Evolutionary conservation across 2,797 vertebrate genomes (phyloP), one percentile per base, ranked within the genome.

Genomic region (Geotrypetes seraphini): DNA sequence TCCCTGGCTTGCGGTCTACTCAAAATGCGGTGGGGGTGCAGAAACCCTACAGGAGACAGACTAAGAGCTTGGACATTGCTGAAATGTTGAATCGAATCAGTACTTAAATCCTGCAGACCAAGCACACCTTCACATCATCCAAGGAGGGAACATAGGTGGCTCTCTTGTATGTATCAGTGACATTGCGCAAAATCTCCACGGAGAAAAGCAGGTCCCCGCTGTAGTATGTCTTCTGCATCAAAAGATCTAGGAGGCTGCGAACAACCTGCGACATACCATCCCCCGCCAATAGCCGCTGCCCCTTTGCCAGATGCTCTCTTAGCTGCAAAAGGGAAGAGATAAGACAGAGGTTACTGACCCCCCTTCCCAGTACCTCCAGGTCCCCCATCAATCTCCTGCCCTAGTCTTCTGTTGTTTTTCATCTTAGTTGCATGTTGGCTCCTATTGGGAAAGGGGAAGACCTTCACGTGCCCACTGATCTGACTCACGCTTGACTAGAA

Each of bases 81-180:
- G n/a, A n/a, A n/a, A n/a, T n/a, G n/a, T n/a, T n/a, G n/a, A n/a
- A n/a, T n/a, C n/a, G 5, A 25, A 12, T 35, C 20, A 35, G 20
- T 24, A 12, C 12, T 5, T n/a, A 10, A 11, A 3, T 21, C 10
- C 12, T 16, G 23, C 5, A 19, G 19, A 19, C 5, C 17, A 19
- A 7, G 3, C 45, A 23, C 54, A 96, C 96, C 92, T 99, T 94
- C 78, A 96, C 89, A 8, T 97, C 94, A 71, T 97, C 93, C 16
- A 89, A 81, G 43, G 90, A 91, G 41, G 96, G 96, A 73, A 87
- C 86, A 64, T 92, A 99, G 73, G 91, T 97, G 80, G 94, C 94
- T 86, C 96, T 91, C 81, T 96, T 97, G 88, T 96, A 99, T 76
- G 96, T 99, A 80, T 99, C 94, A 32, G 94, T 99, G 86, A 99